phyloP scores from a whole-genome alignment of 1,140 invertebrate species.

The Sitodiplosis mosellana region DNA sequence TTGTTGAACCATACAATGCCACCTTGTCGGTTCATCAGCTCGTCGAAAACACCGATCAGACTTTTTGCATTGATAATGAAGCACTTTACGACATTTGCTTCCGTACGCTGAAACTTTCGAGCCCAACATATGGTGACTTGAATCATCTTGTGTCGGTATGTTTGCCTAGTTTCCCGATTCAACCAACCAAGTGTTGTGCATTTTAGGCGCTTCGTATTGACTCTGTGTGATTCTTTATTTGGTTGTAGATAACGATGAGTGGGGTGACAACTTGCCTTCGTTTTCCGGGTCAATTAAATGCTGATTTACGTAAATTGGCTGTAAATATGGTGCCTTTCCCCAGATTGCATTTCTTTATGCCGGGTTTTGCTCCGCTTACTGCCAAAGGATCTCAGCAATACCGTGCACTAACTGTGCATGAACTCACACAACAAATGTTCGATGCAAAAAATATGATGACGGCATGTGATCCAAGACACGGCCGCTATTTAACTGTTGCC shows the following conservation, averaged over 20 bases:
- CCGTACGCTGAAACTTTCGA: conserved; percentile 71
- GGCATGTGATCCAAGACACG: conserved; percentile 51
- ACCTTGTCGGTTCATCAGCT: conserved; percentile 78
- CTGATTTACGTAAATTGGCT: conserved; percentile 84
- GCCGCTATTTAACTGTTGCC: neutral
- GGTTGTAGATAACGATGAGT: conserved; percentile 59
- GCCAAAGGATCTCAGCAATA: conserved; percentile 73
- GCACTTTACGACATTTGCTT: conserved; percentile 87
- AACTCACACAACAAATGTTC: conserved; percentile 83
- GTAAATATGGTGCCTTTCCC: conserved; percentile 36
- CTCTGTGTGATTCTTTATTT: conserved; percentile 21
- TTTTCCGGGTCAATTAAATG: conserved; percentile 70
- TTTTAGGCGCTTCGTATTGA: neutral
- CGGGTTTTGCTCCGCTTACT: conserved; percentile 86
- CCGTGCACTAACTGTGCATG: conserved; percentile 68
- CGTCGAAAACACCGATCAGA: conserved; percentile 78
- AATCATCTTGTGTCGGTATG: conserved; percentile 63
- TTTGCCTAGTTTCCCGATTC: neutral
- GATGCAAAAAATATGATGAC: conserved; percentile 90
- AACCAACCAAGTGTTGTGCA: neutral
- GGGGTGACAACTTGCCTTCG: conserved; percentile 72
- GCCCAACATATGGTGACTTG: conserved; percentile 72
- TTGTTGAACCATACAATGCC: conserved; percentile 81
- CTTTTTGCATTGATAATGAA: conserved; percentile 80
- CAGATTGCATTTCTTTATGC: conserved; percentile 92